Evolutionary conservation across 1,140 invertebrate genomes (phyloP).

Genomic region (Antheraea mylitta): DNA sequence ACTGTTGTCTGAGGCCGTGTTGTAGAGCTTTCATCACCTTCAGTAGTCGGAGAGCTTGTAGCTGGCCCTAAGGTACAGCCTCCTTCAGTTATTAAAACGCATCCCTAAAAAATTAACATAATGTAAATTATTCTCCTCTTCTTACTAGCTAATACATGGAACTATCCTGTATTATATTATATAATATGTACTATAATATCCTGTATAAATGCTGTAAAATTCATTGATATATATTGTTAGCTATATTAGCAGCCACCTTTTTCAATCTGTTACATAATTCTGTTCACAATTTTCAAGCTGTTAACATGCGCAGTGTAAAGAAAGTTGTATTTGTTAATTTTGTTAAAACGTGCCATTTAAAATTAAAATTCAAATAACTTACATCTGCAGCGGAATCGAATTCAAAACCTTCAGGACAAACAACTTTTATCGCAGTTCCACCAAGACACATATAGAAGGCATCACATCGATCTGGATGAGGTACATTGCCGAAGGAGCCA

Average conservation of each 20-base stretch:
- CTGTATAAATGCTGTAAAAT: no score
- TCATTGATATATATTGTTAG: no score
- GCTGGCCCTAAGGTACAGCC: conserved; percentile 15
- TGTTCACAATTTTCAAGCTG: no score
- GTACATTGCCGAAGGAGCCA: conserved; percentile 18
- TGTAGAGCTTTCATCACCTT: not conserved
- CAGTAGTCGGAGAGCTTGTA: not conserved
- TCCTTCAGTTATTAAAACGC: conserved; percentile 16
- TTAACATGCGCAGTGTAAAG: no score
- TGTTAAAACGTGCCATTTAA: no score
- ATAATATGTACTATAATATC: no score
- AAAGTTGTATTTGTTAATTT: no score
- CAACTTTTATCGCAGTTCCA: conserved; percentile 10
- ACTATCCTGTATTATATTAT: no score
- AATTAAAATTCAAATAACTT: not conserved
- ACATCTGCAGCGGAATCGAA: not conserved
- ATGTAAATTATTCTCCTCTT: not conserved
- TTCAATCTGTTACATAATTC: no score
- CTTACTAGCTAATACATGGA: no score
- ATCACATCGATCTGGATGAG: conserved; percentile 12
- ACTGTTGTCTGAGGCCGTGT: not conserved
- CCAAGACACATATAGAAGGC: conserved; percentile 16
- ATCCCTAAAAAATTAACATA: conserved; percentile 9
- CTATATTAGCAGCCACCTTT: no score
- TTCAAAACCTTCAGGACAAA: conserved; percentile 16